phyloP scores from a whole-genome alignment of 2,888 invertebrate genomes.

The Tetragnatha montana region DNA sequence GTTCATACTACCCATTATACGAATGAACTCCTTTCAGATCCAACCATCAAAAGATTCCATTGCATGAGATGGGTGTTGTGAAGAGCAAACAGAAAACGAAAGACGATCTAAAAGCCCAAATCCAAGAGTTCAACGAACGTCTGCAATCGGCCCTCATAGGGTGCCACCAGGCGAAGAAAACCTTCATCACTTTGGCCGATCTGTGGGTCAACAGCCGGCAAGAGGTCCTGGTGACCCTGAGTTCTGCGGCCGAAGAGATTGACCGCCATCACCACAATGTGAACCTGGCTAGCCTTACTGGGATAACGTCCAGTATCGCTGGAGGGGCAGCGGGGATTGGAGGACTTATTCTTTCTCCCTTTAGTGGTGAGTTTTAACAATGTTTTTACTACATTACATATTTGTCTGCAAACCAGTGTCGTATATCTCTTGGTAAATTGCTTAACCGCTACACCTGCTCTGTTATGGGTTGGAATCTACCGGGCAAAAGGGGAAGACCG shows the following conservation, averaged over 20 bases:
- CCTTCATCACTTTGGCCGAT: slow-evolving; percentile 64
- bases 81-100: slow-evolving; percentile 60
- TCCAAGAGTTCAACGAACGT: slow-evolving; percentile 59
- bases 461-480: no score
- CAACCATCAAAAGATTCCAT: no score
- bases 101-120: slow-evolving; percentile 52
- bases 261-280: slow-evolving; percentile 65
- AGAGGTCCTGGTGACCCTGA: slow-evolving; percentile 32
- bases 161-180: slow-evolving; percentile 60
- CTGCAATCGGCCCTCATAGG: slow-evolving; percentile 50
- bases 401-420: no score
- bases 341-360: slow-evolving; percentile 55
- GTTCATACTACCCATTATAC: no score
- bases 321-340: slow-evolving; percentile 65
- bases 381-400: no score
- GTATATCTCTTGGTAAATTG: no score
- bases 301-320: slow-evolving; percentile 61
- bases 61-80: slow-evolving; percentile 31
- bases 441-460: no score
- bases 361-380: slow-evolving; percentile 47
- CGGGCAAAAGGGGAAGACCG: no score
- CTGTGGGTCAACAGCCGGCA: slow-evolving; percentile 45
- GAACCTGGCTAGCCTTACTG: slow-evolving; percentile 63
- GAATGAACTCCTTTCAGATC: no score
- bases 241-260: slow-evolving; percentile 41